phyloP scores from a whole-genome alignment of 2,797 vertebrate genomes.

The Notolabrus celidotus region DNA sequence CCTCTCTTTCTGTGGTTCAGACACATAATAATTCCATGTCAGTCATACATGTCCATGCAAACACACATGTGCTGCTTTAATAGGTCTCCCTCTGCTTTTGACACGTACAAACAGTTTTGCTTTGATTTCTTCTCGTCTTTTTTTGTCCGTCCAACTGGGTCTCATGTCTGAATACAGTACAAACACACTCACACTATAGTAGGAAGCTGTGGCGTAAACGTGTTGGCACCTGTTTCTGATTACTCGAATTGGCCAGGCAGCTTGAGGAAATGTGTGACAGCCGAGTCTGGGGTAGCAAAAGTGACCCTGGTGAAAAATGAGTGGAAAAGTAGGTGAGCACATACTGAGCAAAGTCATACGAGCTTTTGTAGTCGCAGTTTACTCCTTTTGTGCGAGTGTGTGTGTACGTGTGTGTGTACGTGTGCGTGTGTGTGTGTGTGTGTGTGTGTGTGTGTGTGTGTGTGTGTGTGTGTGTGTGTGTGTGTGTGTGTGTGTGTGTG shows the following conservation, averaged over 20 bases:
- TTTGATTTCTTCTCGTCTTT: conserved; percentile 27
- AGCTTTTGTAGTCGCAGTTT: conserved; percentile 35
- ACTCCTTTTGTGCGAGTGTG: conserved; percentile 25
- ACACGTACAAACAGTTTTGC: conserved; percentile 29
- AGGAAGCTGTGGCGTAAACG: conserved; percentile 45
- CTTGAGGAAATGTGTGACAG: conserved; percentile 77
- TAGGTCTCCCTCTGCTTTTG: conserved; percentile 12
- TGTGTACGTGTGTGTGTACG: not conserved
- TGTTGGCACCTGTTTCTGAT: conserved; percentile 79
- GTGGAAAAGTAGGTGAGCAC: conserved; percentile 67
- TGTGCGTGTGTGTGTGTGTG: too few species aligned
- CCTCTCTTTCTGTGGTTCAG: conserved; percentile 55
- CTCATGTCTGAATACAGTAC: conserved; percentile 21
- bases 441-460: too few species aligned
- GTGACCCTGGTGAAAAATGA: conserved; percentile 76
- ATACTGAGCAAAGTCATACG: conserved; percentile 39
- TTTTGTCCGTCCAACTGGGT: conserved; percentile 30
- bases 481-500: conserved; percentile 21
- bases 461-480: too few species aligned
- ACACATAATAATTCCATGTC: conserved; percentile 71
- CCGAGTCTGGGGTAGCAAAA: conserved; percentile 71
- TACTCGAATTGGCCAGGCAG: conserved; percentile 74
- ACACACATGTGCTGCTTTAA: conserved; percentile 52
- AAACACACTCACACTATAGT: conserved; percentile 33
- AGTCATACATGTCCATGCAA: conserved; percentile 62